Base-by-base conservation (phyloP, 2,797 vertebrate genomes). In the Botia almorhae region DNA sequence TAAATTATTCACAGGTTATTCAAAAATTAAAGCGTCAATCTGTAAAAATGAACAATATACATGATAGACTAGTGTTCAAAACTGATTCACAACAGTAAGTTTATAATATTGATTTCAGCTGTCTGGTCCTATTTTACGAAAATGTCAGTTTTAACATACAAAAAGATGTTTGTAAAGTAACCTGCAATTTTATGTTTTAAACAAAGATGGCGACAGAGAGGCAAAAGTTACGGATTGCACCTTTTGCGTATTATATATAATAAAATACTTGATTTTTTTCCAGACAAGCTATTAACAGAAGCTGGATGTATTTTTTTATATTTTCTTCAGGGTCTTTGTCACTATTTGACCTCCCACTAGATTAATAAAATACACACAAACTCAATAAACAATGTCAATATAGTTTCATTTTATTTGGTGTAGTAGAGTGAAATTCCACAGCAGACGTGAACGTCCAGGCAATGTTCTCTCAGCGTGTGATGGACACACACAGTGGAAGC, bases 1-100 rank as follows among this genome's bases (percentile, higher is more conserved):
- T 29, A 4, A 29, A 29, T 29, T 29, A 29, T 29, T 29, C 29
- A 29, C 29, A 29, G 29, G 29, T 29, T 29, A 29, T 29, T 87
- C 94, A 95, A 82, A 75, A 12, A 97, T 0, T 95, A 96, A 46
- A 90, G 91, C 84, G 90, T 85, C 71, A 92, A 89, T 1, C 96
- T 55, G 43, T 29, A 29, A 29, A 4, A 29, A 29, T 16, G 51
- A 17, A 8, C 2, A 8, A 46, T 4, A 4, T 29, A 29, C 29
- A 29, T 33, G 46, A 36, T 50, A 33, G 29, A 64, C 50, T 43
- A 51, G 23, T 4, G 13, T 29, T 29, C 29, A 29, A 29, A 1
- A 29, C 29, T 29, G 4, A 29, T 29, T 29, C 29, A 29, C 29
- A 29, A 29, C 29, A 4, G 29, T 4, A 1, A 29, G 29, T 29